Evolutionary conservation across 1,140 invertebrate species (phyloP), one percentile per base, ranked within the genome.

Genomic region (Marisa cornuarietis): DNA sequence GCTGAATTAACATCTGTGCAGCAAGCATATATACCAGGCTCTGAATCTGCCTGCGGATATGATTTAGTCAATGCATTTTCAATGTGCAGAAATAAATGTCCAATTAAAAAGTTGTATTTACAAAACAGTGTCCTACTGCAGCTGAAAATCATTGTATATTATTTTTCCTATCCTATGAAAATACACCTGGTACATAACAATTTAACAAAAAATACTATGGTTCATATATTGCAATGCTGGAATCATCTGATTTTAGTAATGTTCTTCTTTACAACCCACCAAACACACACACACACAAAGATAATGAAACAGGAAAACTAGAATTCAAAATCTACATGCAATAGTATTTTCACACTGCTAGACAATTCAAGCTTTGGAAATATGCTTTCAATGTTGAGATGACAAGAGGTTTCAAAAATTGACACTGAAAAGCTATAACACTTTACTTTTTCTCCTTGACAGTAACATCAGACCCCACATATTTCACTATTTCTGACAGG

Each of bases 11-110:
- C 51, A 83, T 80, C 84, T 88, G 86, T 76, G 87, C 85, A 18
- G 89, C 69, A 52, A 91, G 42, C 71, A 91, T 86, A 71, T 85
- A 87, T 5, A 88, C 73, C 22, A 90, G 85, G 61, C 90, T 88
- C 81, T 90, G 88, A 49, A 91, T 79, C 78, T 91, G 90, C n/a
- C 90, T 90, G 84, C 76, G 79, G 61, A 74, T 31, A 65, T 42
- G 31, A 6, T 24, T 68, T 13, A n/a, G 11, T 6, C 58, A 42
- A 71, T 76, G 31, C 73, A 62, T 52, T 42, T 54, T 20, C 69
- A 76, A 63, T 14, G 69, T 3, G 22, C 24, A 71, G n/a, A 75
- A 24, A n/a, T n/a, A 1, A 16, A 13, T 68, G 11, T 22, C 65
- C 22, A 5, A 68, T n/a, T 31, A 13, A 68, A n/a, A 68, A 68